These are phyloP conservation scores for Aplodontia rufa DNA, from an alignment of 2,113 vertebrate genomes.

Conservation along the genomic window DNA sequence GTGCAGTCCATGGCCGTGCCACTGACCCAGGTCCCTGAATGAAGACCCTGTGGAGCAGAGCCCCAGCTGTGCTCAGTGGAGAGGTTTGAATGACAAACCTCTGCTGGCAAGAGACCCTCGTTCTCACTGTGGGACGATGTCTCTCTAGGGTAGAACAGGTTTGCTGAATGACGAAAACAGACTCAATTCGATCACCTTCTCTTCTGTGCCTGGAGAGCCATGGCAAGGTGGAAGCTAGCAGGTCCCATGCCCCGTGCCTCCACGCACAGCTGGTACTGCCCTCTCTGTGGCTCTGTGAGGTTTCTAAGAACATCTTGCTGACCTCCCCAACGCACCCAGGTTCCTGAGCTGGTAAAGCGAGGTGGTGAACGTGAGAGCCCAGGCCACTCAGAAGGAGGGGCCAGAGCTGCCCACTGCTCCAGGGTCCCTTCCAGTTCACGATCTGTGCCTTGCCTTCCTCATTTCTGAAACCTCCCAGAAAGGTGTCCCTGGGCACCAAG, in stretches of 20 bases:
- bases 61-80: background rate
- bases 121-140: background rate
- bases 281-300: background rate
- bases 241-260: background rate
- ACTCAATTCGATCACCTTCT: fast-evolving
- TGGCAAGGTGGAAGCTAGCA: background rate
- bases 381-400: background rate
- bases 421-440: background rate
- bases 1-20: too few relatives aligned
- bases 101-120: background rate
- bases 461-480: background rate
- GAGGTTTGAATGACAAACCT: background rate
- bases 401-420: background rate
- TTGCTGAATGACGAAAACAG: background rate
- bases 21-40: background rate
- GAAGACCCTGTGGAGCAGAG: background rate
- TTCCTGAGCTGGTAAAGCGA: background rate
- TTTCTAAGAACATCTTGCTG: background rate
- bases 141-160: background rate
- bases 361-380: background rate
- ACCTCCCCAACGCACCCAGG: background rate
- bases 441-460: background rate
- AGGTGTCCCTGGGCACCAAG: background rate
- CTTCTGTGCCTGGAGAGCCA: background rate
- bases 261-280: background rate